Evolutionary conservation across 2,888 invertebrate species (phyloP).

Genomic region (Drosophila parthenogenetica): DNA sequence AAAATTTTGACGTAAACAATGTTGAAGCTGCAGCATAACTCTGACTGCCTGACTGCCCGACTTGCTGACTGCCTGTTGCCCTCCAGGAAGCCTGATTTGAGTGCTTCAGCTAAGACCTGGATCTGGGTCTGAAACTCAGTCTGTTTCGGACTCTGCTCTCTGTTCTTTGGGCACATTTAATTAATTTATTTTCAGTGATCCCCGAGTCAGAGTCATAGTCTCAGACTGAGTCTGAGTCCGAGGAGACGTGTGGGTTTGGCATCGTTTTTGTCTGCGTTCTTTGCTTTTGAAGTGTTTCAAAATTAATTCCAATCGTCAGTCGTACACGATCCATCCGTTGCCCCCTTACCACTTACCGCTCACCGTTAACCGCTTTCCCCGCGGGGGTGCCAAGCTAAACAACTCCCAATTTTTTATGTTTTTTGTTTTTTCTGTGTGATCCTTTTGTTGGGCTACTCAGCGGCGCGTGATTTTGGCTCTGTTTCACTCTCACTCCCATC

Average conservation of each 20-base stretch:
- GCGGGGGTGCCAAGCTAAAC: slow-evolving; percentile 64
- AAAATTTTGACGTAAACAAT: slow-evolving; percentile 80
- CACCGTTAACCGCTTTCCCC: slow-evolving; percentile 45
- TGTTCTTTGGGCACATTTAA: slow-evolving; percentile 69
- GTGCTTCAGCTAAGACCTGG: slow-evolving; percentile 14
- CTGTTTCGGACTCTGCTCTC: slow-evolving; percentile 12
- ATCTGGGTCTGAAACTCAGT: slow-evolving; percentile 9
- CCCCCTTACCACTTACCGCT: slow-evolving; percentile 16
- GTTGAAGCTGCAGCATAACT: slow-evolving; percentile 41
- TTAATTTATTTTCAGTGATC: slow-evolving; percentile 75
- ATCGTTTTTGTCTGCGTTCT: slow-evolving; percentile 55
- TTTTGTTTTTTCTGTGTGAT: slow-evolving; percentile 27
- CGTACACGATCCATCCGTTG: slow-evolving; percentile 32
- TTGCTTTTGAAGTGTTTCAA: slow-evolving; percentile 80
- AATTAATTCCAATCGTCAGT: slow-evolving; percentile 81
- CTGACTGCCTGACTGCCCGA: slow-evolving; percentile 34
- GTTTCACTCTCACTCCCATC: slow-evolving; percentile 6
- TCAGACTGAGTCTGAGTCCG: slow-evolving; percentile 51
- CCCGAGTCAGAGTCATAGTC: slow-evolving; percentile 34
- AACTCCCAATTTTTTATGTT: slow-evolving; percentile 49
- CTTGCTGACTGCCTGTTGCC: slow-evolving; percentile 40
- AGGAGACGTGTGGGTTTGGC: slow-evolving; percentile 55
- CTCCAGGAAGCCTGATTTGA: slow-evolving; percentile 60
- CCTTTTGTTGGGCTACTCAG: slow-evolving; percentile 49
- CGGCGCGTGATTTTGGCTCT: slow-evolving; percentile 67